Evolutionary conservation across 1,140 invertebrate species (phyloP).

Genomic region (Mya arenaria): DNA sequence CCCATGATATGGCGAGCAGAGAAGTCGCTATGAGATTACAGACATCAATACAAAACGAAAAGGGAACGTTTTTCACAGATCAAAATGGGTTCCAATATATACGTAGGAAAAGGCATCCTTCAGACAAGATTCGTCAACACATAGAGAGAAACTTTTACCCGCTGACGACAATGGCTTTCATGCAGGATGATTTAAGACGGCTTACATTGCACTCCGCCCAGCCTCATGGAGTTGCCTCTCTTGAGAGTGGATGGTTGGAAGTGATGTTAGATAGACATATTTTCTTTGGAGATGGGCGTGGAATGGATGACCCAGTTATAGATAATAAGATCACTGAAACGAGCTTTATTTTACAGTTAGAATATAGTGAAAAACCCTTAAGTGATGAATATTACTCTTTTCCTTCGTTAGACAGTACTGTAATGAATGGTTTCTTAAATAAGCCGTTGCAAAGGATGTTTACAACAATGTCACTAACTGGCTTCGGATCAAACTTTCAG

Average conservation of each 20-base stretch:
- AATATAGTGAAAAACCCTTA: conserved; percentile 40
- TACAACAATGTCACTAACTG: conserved; percentile 65
- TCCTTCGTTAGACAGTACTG: conserved; percentile 64
- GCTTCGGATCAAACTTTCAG: conserved; percentile 56
- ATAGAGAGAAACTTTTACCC: conserved; percentile 96
- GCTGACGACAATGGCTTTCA: conserved; percentile 90
- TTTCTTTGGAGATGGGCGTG: conserved; percentile 92
- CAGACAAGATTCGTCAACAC: conserved; percentile 82
- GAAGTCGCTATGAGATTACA: conserved; percentile 91
- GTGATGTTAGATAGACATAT: conserved; percentile 93
- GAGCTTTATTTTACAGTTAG: conserved; percentile 70
- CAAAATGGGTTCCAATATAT: conserved; percentile 91
- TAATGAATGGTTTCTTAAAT: conserved; percentile 67
- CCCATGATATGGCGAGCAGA: conserved; percentile 82
- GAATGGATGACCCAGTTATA: conserved; percentile 93
- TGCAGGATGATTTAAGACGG: conserved; percentile 86
- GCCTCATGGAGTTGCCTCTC: conserved; percentile 91
- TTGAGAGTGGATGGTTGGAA: conserved; percentile 91
- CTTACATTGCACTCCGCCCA: conserved; percentile 91
- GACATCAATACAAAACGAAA: conserved; percentile 86
- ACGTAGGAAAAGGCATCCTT: conserved; percentile 85
- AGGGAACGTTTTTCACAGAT: conserved; percentile 91
- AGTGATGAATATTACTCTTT: conserved; percentile 53
- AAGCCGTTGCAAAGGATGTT: conserved; percentile 67
- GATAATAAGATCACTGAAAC: conserved; percentile 86